Evolutionary conservation across 2,113 vertebrate genomes (phyloP).

Genomic region (Zeus faber): DNA sequence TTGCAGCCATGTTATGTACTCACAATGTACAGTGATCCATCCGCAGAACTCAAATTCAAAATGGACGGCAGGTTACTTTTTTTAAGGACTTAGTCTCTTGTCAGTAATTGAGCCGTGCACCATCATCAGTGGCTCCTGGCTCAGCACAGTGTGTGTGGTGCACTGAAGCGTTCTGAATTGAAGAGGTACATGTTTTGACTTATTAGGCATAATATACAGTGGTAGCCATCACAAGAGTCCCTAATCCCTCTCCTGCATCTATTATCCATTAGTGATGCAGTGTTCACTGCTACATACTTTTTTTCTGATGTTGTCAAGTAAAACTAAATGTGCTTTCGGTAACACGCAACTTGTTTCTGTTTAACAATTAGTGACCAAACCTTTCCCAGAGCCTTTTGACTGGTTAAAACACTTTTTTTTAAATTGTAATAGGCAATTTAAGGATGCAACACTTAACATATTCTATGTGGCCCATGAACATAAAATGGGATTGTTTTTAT

Average conservation of each 20-base stretch:
- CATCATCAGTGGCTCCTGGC: slow-evolving; percentile 21
- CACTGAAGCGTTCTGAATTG: slow-evolving; percentile 15
- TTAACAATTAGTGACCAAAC: slow-evolving; percentile 5
- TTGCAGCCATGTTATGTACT: slow-evolving; percentile 44
- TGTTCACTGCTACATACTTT: slow-evolving; percentile 1
- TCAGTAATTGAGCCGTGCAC: slow-evolving; percentile 16
- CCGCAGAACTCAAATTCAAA: slow-evolving; percentile 35
- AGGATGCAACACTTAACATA: neutral
- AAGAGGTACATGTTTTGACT: slow-evolving; percentile 18
- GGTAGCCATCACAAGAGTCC: slow-evolving; percentile 35
- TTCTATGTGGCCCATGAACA: slow-evolving; percentile 1
- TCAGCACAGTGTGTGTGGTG: slow-evolving; percentile 11
- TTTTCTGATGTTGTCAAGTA: slow-evolving; percentile 1
- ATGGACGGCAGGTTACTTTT: slow-evolving; percentile 16
- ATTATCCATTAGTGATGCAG: slow-evolving; percentile 12
- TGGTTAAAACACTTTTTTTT: no score
- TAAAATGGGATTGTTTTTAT: slow-evolving; percentile 29
- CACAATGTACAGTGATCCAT: slow-evolving; percentile 24
- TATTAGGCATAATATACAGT: slow-evolving; percentile 8
- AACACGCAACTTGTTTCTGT: neutral
- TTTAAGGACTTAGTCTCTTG: slow-evolving; percentile 5
- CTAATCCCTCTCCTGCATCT: neutral
- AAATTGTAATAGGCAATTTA: no score
- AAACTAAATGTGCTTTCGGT: neutral
- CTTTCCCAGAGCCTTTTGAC: slow-evolving; percentile 20